Base-by-base conservation (phyloP, 2,888 invertebrate species). In the Labia minor region DNA sequence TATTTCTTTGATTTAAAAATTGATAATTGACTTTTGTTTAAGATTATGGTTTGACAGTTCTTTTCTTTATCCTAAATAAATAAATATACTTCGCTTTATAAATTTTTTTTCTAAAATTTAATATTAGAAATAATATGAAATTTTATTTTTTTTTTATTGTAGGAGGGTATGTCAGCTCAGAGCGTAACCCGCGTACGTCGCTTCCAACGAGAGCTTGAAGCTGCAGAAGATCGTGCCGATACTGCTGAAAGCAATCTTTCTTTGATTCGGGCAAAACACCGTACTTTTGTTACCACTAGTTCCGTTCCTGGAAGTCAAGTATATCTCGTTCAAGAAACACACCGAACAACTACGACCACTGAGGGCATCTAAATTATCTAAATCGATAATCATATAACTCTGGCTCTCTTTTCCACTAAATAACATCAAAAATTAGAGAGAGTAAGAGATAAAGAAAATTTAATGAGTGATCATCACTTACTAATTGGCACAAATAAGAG, bases 191-290 rank as follows among this genome's bases (percentile, higher is more conserved):
- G 96, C 78, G 95, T 95, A 74, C 93, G 96, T 79, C 89, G 95
- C 81, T 96, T 96, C 95, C 96, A 97, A 81, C 89, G 96, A 75
- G 96, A 97, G 81, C 82, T 97, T 78, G 96, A 97, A 79, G 95
- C 96, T 66, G 96, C 96, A 72, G 96, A 97, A 80, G 95, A 95
- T 80, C 91, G 96, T 74, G 95, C 95, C 74, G 95, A 96, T 76
- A 86, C 86, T 74, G 95, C 95, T 74, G 95, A 96, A 82, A 91
- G 90, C 85, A 95, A 91, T 81, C 85, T 96, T 78, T 88, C 90
- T 74, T 84, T 96, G 80, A 95, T 96, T 83, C 90, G 96, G 76
- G 94, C 96, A 82, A 96, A 97, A 85, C 96, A 96, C 85, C 94
- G 96, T 83, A 92, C 94, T 79, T 95, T 95, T 82, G 94, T 95